phyloP scores from a whole-genome alignment of 2,113 vertebrate genomes.

The Melanerpes aurifrons region DNA sequence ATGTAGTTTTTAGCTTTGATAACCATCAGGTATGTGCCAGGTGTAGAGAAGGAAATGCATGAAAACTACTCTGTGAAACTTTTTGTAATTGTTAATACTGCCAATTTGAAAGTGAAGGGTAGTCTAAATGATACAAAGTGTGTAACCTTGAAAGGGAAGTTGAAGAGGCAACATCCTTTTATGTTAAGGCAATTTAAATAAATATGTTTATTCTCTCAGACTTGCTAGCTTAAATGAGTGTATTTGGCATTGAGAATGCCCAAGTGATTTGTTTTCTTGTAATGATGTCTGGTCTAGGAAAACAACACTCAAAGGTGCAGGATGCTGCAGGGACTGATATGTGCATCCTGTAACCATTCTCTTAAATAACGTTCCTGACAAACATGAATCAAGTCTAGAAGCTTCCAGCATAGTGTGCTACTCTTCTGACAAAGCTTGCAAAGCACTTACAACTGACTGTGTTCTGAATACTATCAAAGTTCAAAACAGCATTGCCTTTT shows the following conservation, averaged over 20 bases:
- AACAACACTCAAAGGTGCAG: not conserved
- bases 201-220: not conserved
- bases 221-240: not conserved
- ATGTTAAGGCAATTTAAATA: not conserved
- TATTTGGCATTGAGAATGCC: not conserved
- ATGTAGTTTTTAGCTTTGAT: not conserved
- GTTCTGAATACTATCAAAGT: not conserved
- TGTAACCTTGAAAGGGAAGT: not conserved
- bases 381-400: not conserved
- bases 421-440: not conserved
- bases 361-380: not conserved
- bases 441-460: not conserved
- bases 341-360: not conserved
- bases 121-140: not conserved
- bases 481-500: not conserved
- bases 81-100: not conserved
- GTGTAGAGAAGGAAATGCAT: not conserved
- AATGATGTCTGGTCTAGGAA: not conserved
- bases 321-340: not conserved
- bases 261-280: not conserved
- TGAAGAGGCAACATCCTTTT: not conserved
- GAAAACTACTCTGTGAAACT: not conserved
- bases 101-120: not conserved
- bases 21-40: not conserved
- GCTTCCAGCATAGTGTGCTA: not conserved